These are phyloP conservation scores for Eleutherodactylus coqui DNA, from an alignment of 2,797 vertebrate species.

Conservation along the genomic window DNA sequence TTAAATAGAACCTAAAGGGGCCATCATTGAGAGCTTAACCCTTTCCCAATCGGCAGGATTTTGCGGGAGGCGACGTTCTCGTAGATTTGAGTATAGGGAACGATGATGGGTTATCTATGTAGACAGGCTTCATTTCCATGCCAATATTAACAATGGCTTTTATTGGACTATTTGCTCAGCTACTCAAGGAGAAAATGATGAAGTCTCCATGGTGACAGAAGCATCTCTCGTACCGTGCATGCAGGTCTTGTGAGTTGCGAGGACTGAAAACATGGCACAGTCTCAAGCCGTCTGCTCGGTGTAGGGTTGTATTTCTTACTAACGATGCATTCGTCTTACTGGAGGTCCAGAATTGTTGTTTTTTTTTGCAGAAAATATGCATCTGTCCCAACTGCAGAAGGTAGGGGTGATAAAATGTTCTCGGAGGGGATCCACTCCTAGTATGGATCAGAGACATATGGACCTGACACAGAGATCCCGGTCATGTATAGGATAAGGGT, in stretches of 20 bases:
- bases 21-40: constrained; percentile 22
- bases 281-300: constrained; percentile 1
- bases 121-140: constrained; percentile 46
- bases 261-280: constrained; percentile 17
- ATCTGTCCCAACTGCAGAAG: too few species aligned
- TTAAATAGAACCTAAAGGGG: constrained; percentile 37
- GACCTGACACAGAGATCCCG: too few species aligned
- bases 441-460: too few species aligned
- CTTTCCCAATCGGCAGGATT: background rate
- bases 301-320: background rate
- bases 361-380: too few species aligned
- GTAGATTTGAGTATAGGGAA: background rate
- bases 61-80: background rate
- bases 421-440: too few species aligned
- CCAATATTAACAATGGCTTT: constrained; percentile 57
- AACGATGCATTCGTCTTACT: background rate
- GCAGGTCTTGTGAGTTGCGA: background rate
- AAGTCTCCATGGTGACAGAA: constrained; percentile 57
- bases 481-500: too few species aligned
- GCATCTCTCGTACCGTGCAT: constrained; percentile 23
- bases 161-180: constrained; percentile 57
- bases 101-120: background rate
- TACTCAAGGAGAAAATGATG: constrained; percentile 59
- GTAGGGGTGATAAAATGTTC: too few species aligned
- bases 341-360: too few species aligned